A percentile compares a stretch with the other conserved stretches of the same genome.
Evolutionary conservation across 2,797 vertebrate species (phyloP).

Genomic region (Falco novaeseelandiae): DNA sequence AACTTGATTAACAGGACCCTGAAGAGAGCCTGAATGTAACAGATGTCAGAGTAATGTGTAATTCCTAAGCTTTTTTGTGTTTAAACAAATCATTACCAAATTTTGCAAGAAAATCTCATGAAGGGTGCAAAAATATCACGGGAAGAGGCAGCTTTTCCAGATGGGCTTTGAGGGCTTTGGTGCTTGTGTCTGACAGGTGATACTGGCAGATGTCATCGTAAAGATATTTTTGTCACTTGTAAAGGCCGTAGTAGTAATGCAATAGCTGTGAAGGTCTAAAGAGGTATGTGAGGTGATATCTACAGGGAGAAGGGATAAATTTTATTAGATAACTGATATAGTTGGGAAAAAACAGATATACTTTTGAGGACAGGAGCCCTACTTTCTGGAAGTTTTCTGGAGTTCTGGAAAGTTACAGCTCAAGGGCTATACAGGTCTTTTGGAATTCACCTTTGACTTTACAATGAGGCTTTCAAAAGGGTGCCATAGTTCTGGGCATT

Average conservation of each 20-base stretch:
- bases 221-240: conserved; percentile 4
- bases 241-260: background rate
- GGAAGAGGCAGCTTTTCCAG: background rate
- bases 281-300: background rate
- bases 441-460: background rate
- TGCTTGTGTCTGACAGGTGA: background rate
- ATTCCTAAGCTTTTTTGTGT: background rate
- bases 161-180: background rate
- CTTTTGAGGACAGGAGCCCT: background rate
- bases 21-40: background rate
- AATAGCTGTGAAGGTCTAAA: background rate
- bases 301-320: background rate
- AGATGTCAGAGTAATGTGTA: background rate
- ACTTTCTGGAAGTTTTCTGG: background rate
- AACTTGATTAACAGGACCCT: background rate
- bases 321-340: background rate
- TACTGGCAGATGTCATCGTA: background rate
- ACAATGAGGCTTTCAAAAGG: background rate
- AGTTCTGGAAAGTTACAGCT: background rate
- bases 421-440: background rate
- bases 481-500: background rate
- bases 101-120: background rate
- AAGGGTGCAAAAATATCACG: background rate
- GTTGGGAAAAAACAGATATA: background rate
- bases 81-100: background rate